Evolutionary conservation across 2,888 invertebrate species (phyloP), one percentile per base, ranked within the genome.

Genomic region (Scelioninae gen. 2): DNA sequence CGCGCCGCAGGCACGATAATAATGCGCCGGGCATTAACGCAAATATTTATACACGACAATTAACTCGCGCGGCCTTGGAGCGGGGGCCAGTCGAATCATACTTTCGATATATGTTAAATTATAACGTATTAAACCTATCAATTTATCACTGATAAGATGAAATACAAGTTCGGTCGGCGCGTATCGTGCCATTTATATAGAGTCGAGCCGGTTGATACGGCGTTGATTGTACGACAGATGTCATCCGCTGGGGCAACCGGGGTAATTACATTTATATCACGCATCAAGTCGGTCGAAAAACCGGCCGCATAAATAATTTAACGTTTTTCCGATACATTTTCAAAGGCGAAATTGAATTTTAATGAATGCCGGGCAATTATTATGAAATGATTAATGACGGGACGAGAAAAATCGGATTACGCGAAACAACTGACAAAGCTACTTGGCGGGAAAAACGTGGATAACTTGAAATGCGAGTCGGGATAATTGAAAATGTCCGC

Each of bases 131-230:
- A 68, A 68, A 68, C 50, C 63, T 68, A 68, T 73, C 73, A 73
- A 73, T 68, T 73, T 63, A 69, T 69, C 67, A 57, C 52, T 58
- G 73, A 73, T 73, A 69, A 73, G 73, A 73, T 69, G 73, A 73
- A 69, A 73, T 73, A 73, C 73, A 64, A 64, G 69, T 73, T 73
- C 48, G 28, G 64, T 57, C 19, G 39, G 15, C 35, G 46, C 41
- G 41, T 58, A 52, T 45, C 64, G 45, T 37, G 45, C 46, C 69
- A 73, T 48, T 73, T 69, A 73, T n/a, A n/a, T 64, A 64, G 58
- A 53, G 31, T 18, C 11, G 28, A 37, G 33, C 10, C 10, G 16
- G 39, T 37, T 69, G 68, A 58, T 45, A 58, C 37, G 28, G n/a
- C 64, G 71, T 58, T 71, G 71, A 71, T 64, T 64, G 64, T 64